Base-by-base conservation (phyloP, 2,797 vertebrate genomes). In the Macropus fuliginosus region DNA sequence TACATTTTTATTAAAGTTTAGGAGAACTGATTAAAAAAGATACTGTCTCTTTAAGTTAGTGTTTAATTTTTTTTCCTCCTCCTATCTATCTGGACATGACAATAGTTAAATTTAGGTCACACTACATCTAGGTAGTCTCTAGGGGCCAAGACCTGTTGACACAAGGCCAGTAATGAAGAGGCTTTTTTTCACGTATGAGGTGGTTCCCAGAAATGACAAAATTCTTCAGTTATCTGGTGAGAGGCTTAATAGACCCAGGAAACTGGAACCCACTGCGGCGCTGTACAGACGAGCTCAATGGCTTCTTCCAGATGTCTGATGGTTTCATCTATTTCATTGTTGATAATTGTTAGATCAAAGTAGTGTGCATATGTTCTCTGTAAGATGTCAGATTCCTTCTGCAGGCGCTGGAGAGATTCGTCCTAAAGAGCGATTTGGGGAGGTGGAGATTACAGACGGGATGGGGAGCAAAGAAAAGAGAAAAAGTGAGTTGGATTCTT, bases 311-410 rank as follows among this genome's bases (percentile, higher is more conserved):
- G 99, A 98, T 99, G 99, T 98, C 99, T 98, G 99, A 99, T 99
- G 98, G 99, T 99, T 98, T 99, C 99, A 94, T 99, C 99, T 87
- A 99, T 99, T 99, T 99, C 99, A 89, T 99, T 99, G 99, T 99
- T 99, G 99, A 99, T 99, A 99, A 99, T 99, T 98, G 99, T 99
- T 98, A 99, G 99, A 99, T 99, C 99, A 96, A 99, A 99, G 99
- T 99, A 99, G 99, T 99, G 99, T 97, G 99, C 99, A 98, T 99
- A 99, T 94, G 99, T 99, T 99, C 99, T 99, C 99, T 99, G 99
- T 94, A 99, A 99, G 98, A 99, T 99, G 98, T 99, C 99, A 0
- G 99, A 99, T 98, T 99, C 99, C 98, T 99, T 99, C 99, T 99
- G 99, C 98, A 99, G 99, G 98, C 99, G 99, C 99, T 99, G 99